Evolutionary conservation across 2,113 vertebrate species (phyloP), one percentile per base, ranked within the genome.

Genomic region (rabbit (Oryctolagus cuniculus)): DNA sequence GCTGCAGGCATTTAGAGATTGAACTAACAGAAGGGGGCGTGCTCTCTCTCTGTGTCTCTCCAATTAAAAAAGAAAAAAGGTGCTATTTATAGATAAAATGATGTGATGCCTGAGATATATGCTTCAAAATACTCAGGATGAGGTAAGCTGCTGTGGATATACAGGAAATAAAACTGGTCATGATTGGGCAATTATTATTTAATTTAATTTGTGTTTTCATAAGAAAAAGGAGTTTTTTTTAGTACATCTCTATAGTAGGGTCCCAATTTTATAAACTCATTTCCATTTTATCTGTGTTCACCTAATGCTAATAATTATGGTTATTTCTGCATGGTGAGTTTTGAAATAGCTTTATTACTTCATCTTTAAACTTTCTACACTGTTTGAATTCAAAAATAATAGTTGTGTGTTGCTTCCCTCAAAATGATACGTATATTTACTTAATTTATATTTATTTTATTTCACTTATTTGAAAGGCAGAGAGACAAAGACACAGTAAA

Each of bases 151-250:
- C 29, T 77, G 17, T 36, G 44, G 24, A 75, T 58, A 78, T 4
- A 38, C 5, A 84, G 27, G 34, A 81, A 92, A 17, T 70, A 67
- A 94, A 63, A 90, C 0, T 83, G 70, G 51, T n/a, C 16, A 53
- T 67, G 66, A 84, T 64, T 17, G 6, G 7, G 3, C n/a, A 38
- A 58, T 87, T 61, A 87, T 83, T 72, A 86, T 67, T 91, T 27
- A 72, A 70, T 53, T 78, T 92, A 34, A 38, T 87, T 97, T 89
- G 61, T 86, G 21, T n/a, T 94, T 96, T 93, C 36, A 55, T 51
- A 86, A 64, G 16, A 86, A 82, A 70, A 49, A 25, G 10, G 2
- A 38, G 77, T 86, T 66, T 77, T 91, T 66, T 77, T n/a, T n/a
- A 63, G 24, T 70, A 83, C 12, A 58, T 61, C 24, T 89, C 44